phyloP scores from a whole-genome alignment of 2,113 vertebrate genomes.

The Mohoua ochrocephala region DNA sequence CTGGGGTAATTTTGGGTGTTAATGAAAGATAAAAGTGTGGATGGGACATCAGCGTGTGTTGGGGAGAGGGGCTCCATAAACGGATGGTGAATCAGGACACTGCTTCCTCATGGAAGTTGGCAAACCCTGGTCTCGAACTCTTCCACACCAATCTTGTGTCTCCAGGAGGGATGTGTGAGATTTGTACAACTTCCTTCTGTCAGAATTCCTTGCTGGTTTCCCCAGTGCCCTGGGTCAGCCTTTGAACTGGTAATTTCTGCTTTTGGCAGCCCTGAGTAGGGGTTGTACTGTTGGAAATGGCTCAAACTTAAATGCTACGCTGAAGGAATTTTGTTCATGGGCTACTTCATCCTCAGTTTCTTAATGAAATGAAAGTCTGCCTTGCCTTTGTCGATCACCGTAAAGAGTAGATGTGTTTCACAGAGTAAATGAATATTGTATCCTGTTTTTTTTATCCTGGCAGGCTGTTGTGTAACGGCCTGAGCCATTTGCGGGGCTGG shows the following conservation, averaged over 20 bases:
- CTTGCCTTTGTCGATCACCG: not conserved
- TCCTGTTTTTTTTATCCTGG: not conserved
- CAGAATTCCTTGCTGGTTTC: not conserved
- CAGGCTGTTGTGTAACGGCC: not conserved
- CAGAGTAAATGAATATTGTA: not conserved
- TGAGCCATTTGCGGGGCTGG: not conserved
- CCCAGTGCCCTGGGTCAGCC: not conserved
- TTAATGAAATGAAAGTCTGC: not conserved
- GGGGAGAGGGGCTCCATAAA: not conserved
- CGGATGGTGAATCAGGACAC: not conserved
- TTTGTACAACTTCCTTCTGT: not conserved
- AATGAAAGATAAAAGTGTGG: not conserved
- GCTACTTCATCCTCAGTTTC: not conserved
- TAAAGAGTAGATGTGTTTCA: not conserved
- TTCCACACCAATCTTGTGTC: rapidly evolving
- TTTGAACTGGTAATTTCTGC: not conserved
- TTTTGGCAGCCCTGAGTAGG: not conserved
- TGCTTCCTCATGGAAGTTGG: not conserved
- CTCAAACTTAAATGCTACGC: not conserved
- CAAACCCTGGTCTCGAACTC: not conserved
- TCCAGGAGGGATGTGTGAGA: not conserved
- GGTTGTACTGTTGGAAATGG: not conserved
- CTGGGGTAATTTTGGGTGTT: not conserved
- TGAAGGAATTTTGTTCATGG: not conserved
- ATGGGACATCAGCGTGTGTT: not conserved